Evolutionary conservation across 2,797 vertebrate genomes (phyloP), one percentile per base, ranked within the genome.

Genomic region (Diglossa cyanea): DNA sequence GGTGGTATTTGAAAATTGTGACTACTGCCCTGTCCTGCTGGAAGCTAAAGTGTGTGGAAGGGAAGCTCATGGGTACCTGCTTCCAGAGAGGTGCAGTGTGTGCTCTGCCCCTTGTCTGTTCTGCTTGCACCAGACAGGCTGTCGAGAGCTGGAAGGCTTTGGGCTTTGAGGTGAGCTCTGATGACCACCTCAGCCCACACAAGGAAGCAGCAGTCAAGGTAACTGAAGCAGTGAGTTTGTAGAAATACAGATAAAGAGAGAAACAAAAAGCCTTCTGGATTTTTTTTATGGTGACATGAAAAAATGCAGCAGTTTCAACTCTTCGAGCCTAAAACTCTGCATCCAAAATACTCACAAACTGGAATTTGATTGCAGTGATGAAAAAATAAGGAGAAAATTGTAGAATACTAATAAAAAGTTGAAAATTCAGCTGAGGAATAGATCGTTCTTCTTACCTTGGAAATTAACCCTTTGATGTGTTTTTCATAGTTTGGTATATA

Each of bases 111-210:
- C 48, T 21, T 62, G 39, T 28, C 40, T 60, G 10, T 35, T 70
- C 62, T 65, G 33, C 33, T 68, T 53, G 23, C n/a, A 17, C 9
- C 0, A 0, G 33, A 13, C 0, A 2, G 33, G 53, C 40, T 79
- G 42, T 21, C 0, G 6, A 40, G 63, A 62, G 0, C 0, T 5
- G 35, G 6, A n/a, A 9, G 21, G 19, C 13, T 90, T 73, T 53
- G 20, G 54, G n/a, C n/a, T n/a, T n/a, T n/a, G n/a, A n/a, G n/a
- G n/a, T 0, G 2, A 39, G 35, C 44, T 79, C 51, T 60, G 42
- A 30, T 42, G 53, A 16, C 20, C 54, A 45, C 30, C 5, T 71
- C 42, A 19, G 8, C 14, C 81, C 11, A 2, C 8, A 20, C 1
- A 24, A 31, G 8, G n/a, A 72, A 62, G 31, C 16, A 60, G 19